A percentile compares a stretch with the other conserved stretches of the same genome.
Evolutionary conservation across 2,797 vertebrate genomes (phyloP).

Genomic region (Hypotaenidia okinawae): DNA sequence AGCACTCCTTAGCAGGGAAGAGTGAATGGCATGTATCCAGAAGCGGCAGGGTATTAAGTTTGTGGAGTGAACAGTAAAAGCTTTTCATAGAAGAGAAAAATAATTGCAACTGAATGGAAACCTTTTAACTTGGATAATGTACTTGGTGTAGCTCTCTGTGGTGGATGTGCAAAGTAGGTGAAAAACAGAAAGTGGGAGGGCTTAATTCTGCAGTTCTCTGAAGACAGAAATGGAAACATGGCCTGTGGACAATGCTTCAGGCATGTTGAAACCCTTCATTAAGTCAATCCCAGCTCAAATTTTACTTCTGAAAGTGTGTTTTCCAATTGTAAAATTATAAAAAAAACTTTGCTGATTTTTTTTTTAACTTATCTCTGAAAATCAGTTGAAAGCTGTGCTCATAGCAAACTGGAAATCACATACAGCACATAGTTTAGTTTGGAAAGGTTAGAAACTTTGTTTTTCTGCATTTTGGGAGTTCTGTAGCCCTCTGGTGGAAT

Average conservation of each 20-base stretch:
- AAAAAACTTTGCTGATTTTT: neutral
- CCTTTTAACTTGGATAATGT: neutral
- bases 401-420: neutral
- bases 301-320: neutral
- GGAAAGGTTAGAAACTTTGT: constrained; percentile 25
- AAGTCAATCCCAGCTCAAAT: neutral
- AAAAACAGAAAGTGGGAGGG: neutral
- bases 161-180: neutral
- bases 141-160: neutral
- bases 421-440: neutral
- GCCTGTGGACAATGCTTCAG: neutral
- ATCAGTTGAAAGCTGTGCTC: neutral
- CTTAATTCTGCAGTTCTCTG: neutral
- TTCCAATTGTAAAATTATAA: neutral
- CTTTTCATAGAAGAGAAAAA: neutral
- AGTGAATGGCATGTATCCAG: neutral
- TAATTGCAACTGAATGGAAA: neutral
- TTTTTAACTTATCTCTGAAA: neutral
- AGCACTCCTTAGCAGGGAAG: neutral
- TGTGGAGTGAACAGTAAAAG: neutral
- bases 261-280: neutral
- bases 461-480: constrained; percentile 55
- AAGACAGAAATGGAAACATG: neutral
- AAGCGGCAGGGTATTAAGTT: neutral
- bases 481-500: constrained; percentile 66